These are phyloP conservation scores for Rhingia campestris DNA, from an alignment of 2,888 invertebrate genomes.

Conservation along the genomic window DNA sequence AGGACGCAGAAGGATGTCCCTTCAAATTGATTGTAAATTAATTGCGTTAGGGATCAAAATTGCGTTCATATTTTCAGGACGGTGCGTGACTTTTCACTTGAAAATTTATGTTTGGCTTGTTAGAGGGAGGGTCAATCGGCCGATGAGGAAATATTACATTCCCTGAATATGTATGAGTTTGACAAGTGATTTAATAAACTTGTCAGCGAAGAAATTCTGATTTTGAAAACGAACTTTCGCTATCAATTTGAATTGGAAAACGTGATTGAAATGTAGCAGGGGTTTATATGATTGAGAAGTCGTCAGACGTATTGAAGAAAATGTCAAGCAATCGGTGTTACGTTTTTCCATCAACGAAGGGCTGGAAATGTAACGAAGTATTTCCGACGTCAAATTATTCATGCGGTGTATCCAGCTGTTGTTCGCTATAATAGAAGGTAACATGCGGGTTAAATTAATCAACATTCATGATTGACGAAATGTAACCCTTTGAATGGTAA, in stretches of 20 bases:
- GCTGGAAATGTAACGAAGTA: too few relatives aligned
- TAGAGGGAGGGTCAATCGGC: neutral
- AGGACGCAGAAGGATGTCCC: slow-evolving; percentile 15
- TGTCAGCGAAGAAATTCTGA: neutral
- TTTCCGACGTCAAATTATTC: too few relatives aligned
- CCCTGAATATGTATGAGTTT: slow-evolving; percentile 18
- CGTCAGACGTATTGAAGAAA: too few relatives aligned
- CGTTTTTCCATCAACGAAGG: neutral
- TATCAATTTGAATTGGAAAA: neutral
- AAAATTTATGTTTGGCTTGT: slow-evolving; percentile 17
- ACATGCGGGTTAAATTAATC: too few relatives aligned
- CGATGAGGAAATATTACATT: neutral
- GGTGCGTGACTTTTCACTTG: slow-evolving; percentile 46
- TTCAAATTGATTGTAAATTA: slow-evolving; percentile 58
- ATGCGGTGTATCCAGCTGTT: too few relatives aligned
- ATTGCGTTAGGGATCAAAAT: slow-evolving; percentile 53
- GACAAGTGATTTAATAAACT: slow-evolving; percentile 29
- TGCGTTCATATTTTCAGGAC: slow-evolving; percentile 36
- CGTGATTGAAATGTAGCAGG: slow-evolving; percentile 21
- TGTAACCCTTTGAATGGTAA: too few relatives aligned
- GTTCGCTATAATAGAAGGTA: too few relatives aligned
- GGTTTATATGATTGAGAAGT: neutral
- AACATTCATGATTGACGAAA: too few relatives aligned
- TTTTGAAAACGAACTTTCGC: neutral
- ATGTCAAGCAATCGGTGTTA: too few relatives aligned